Evolutionary conservation across 2,113 vertebrate genomes (phyloP).

Genomic region (Heloderma charlesbogerti): DNA sequence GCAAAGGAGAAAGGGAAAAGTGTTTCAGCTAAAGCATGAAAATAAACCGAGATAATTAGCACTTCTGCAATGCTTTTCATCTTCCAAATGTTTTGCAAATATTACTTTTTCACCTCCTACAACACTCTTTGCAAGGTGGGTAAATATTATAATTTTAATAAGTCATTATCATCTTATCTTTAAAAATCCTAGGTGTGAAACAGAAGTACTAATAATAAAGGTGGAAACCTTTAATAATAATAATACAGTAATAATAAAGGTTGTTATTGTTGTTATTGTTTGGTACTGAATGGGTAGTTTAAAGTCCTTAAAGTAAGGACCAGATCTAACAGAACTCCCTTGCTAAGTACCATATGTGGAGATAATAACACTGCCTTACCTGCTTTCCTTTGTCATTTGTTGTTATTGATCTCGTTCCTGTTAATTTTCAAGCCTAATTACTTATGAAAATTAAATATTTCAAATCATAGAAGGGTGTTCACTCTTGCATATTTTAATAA

Average conservation of each 20-base stretch:
- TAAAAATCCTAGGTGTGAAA: not conserved
- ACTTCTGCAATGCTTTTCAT: conserved; percentile 54
- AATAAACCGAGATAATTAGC: conserved; percentile 68
- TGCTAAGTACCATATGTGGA: too few species aligned
- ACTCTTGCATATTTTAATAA: not conserved
- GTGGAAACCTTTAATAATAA: too few species aligned
- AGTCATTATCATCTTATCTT: not conserved
- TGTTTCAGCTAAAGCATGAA: conserved; percentile 69
- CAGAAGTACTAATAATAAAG: not conserved
- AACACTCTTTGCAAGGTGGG: conserved; percentile 37
- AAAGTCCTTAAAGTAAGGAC: too few species aligned
- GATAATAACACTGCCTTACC: too few species aligned
- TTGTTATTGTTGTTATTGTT: too few species aligned
- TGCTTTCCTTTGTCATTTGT: not conserved
- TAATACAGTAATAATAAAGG: too few species aligned
- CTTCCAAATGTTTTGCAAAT: conserved; percentile 68
- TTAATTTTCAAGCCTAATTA: not conserved
- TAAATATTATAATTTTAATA: conserved; percentile 62
- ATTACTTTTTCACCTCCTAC: conserved; percentile 57
- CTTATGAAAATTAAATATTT: not conserved
- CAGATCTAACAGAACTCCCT: too few species aligned
- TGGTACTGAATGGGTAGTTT: too few species aligned
- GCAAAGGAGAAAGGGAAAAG: conserved; percentile 51
- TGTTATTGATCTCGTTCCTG: not conserved
- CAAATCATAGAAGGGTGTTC: too few species aligned